Base-by-base conservation (phyloP, 2,888 invertebrate genomes). In the Xylota segnis region DNA sequence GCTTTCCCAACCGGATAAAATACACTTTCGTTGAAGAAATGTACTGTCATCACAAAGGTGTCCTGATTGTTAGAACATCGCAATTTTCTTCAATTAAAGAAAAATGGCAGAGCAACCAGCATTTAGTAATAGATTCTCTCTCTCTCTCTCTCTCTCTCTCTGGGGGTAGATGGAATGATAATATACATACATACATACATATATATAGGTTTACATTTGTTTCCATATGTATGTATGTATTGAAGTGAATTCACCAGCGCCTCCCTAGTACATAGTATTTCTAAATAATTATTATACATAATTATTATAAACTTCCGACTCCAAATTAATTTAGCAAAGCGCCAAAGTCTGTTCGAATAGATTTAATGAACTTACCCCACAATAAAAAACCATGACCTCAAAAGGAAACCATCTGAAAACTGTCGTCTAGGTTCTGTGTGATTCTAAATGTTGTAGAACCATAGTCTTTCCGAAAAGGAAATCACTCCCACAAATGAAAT, bases 401-500 rank as follows among this genome's bases (percentile, higher is more conserved):
- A 68, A 68, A 43, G 23, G 34, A 68, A 68, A 18, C 50, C 68
- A 43, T 52, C 47, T 59, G 50, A 59, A 76, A 76, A 76, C 18
- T 40, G 50, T 32, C 58, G 9, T 18, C 34, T 45, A 68, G 59
- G 50, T 76, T 59, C 27, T 16, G 58, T 59, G 18, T 14, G 50
- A 29, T 14, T 52, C 50, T 47, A 12, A 47, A 37, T 66, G 18
- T 23, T 23, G 3, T 23, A 23, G n/a, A 52, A 66, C 40, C 40
- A 32, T 40, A 12, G 7, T 43, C 40, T 45, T 45, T 12, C 29
- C 12, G 14, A 23, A 40, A 40, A 32, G 58, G 50, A 75, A 75
- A 58, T 75, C 65, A 66, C 65, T 75, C 58, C 56, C 47, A 47
- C 50, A 59, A 68, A 59, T 68, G 66, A 68, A 76, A 76, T 76